Base-by-base conservation (phyloP, 2,888 invertebrate species). In the Watsonalla cultraria region DNA sequence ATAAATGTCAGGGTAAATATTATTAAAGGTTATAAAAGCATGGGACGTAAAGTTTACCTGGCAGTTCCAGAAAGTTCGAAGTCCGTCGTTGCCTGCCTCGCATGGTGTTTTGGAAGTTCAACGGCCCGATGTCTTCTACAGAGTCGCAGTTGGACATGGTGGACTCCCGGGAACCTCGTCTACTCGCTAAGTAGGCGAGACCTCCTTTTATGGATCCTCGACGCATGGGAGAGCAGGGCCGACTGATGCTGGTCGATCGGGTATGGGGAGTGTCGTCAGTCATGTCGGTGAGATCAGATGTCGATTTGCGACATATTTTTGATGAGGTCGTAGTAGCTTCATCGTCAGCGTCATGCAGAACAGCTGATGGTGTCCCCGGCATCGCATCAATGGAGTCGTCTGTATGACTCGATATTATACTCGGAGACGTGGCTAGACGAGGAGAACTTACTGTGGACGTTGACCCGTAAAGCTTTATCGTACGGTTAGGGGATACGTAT, bases 11-110 rank as follows among this genome's bases (percentile, higher is more conserved):
- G 2, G 4, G 2, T 24, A 24, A 24, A 24, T 24, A 24, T 24
- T 24, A 24, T 24, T 24, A 24, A 24, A 24, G 24, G 24, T 24
- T 24, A n/a, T n/a, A 24, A 24, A 24, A 24, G 24, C 24, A 24
- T 24, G 24, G 24, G 24, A 24, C 24, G 4, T 24, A 24, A 24
- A 13, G 7, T 86, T 87, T 80, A 96, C 96, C 96, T 81, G 97
- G 97, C 65, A 97, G 83, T 80, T 97, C 97, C 52, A 97, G 90
- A 77, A 97, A 97, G 84, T 97, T 97, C 0, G 96, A 96, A 5
- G 96, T 96, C 64, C 96, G 90, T 35, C 97, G 88, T 75, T 96
- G 96, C 14, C 96, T 91, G 0, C 95, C 95, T 2, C 96, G 92
- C 66, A 94, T 94, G 33, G 95, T 95, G 61, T 94, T 93, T 73